Percentiles rank a stretch among this genome's conserved stretches.
Evolutionary conservation across 2,888 invertebrate species (phyloP).

Genomic region (Tetragonisca angustula): DNA sequence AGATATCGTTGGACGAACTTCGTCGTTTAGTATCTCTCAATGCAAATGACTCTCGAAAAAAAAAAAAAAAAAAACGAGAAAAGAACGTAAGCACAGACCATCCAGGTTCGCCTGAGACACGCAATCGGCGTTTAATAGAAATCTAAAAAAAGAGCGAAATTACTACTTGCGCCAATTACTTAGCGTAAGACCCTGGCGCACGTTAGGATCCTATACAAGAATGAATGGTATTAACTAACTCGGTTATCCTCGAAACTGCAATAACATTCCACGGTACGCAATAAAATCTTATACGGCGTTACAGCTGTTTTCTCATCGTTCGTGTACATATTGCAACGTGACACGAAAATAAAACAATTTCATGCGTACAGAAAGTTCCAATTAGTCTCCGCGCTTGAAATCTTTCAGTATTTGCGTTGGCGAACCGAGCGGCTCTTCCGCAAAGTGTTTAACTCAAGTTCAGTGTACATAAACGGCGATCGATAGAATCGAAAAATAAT

Average conservation of each 20-base stretch:
- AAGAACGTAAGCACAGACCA: constrained; percentile 3
- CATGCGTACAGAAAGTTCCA: neutral
- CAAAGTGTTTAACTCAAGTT: constrained; percentile 4
- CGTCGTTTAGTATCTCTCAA: constrained; percentile 25
- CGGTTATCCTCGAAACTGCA: constrained; percentile 44
- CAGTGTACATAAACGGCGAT: neutral
- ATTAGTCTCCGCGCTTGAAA: neutral
- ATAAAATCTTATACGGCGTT: constrained; percentile 24
- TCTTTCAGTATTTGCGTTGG: neutral
- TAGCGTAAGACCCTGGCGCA: constrained; percentile 21
- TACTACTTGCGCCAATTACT: constrained; percentile 11
- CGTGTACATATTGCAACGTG: constrained; percentile 1
- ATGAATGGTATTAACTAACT: constrained; percentile 20
- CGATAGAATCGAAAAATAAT: neutral
- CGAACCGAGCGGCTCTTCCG: neutral
- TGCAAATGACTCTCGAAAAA: constrained; percentile 33
- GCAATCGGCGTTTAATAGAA: constrained; percentile 49
- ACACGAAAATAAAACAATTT: constrained; percentile 24
- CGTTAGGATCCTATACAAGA: constrained; percentile 10
- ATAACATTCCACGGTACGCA: constrained; percentile 20
- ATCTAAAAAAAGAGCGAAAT: constrained; percentile 35
- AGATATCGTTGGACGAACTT: constrained; percentile 11
- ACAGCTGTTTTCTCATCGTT: neutral
- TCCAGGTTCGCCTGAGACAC: constrained; percentile 34
- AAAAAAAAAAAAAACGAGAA: too few species aligned